Percentiles rank a stretch among this genome's conserved stretches.
These are phyloP conservation scores for Tridacna crocea DNA, from an alignment of 2,888 invertebrate genomes.

Conservation along the genomic window DNA sequence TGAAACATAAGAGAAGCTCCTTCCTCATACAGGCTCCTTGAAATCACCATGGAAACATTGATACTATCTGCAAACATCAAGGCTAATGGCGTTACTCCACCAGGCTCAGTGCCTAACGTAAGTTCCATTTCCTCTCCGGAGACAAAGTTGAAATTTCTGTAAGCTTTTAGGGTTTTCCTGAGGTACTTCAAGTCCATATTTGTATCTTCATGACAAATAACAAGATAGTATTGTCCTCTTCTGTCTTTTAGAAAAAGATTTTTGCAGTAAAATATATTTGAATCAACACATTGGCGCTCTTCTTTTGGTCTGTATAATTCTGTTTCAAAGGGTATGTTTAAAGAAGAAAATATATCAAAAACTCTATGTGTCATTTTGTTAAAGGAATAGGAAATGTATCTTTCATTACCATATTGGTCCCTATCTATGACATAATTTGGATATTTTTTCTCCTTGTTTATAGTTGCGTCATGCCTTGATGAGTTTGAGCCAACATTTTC, in stretches of 20 bases:
- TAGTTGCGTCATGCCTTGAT: neutral
- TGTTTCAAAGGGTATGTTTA: conserved; percentile 58
- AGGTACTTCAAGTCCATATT: conserved; percentile 66
- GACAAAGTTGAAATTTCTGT: conserved; percentile 75
- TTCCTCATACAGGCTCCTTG: conserved; percentile 46
- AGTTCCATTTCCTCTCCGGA: conserved; percentile 60
- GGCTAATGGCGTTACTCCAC: conserved; percentile 71
- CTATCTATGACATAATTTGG: neutral
- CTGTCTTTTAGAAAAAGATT: conserved; percentile 76
- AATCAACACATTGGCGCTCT: conserved; percentile 36
- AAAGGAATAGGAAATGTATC: neutral
- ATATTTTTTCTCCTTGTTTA: neutral
- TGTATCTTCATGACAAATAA: conserved; percentile 67
- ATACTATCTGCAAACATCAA: conserved; percentile 55
- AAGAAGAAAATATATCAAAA: conserved; percentile 37
- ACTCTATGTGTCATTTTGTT: conserved; percentile 38
- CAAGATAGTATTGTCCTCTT: conserved; percentile 69
- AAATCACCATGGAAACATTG: conserved; percentile 62
- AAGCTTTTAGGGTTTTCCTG: conserved; percentile 63
- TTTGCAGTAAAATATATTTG: conserved; percentile 70
- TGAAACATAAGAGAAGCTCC: conserved; percentile 66
- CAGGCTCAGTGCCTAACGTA: conserved; percentile 59
- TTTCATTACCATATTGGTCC: neutral
- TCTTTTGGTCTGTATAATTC: conserved; percentile 56
- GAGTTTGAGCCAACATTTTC: neutral